phyloP scores from a whole-genome alignment of 35 echinoderm and acorn worm genomes.

The Amphiura filiformis region DNA sequence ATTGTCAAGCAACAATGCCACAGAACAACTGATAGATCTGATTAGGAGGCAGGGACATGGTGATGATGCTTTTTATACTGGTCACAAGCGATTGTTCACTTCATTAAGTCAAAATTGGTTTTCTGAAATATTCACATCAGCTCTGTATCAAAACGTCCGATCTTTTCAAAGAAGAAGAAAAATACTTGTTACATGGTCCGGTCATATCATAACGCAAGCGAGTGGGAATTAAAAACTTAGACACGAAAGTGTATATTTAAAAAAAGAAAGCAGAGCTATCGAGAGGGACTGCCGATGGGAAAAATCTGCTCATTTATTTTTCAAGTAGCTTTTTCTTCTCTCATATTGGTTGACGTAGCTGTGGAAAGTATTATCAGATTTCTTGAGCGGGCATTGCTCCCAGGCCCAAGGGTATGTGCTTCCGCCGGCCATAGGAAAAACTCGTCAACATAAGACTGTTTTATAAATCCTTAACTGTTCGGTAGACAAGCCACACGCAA shows the following conservation, averaged over 20 bases:
- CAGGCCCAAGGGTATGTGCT: not conserved
- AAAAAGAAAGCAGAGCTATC: not conserved
- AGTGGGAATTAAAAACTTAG: not conserved
- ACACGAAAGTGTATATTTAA: not conserved
- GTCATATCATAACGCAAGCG: not conserved
- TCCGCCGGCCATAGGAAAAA: not conserved
- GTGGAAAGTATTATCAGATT: slow-evolving; percentile 3
- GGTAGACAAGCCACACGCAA: not conserved
- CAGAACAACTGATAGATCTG: not conserved
- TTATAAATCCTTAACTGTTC: slow-evolving; percentile 1
- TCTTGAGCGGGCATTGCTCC: slow-evolving; percentile 3
- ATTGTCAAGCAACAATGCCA: not conserved
- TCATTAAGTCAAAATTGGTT: not conserved
- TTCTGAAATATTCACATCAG: not conserved
- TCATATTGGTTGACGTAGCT: not conserved
- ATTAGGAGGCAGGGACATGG: not conserved
- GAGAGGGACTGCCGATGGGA: not conserved
- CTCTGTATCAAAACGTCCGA: not conserved
- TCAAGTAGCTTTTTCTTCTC: slow-evolving; percentile 3
- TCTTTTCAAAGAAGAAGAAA: not conserved
- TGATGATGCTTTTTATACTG: not conserved
- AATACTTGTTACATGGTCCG: not conserved
- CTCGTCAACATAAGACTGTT: not conserved
- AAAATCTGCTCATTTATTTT: slow-evolving; percentile 6
- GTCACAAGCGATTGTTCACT: slow-evolving; percentile 6